phyloP scores from a whole-genome alignment of 2,113 vertebrate genomes.

The Odobenus rosmarus region DNA sequence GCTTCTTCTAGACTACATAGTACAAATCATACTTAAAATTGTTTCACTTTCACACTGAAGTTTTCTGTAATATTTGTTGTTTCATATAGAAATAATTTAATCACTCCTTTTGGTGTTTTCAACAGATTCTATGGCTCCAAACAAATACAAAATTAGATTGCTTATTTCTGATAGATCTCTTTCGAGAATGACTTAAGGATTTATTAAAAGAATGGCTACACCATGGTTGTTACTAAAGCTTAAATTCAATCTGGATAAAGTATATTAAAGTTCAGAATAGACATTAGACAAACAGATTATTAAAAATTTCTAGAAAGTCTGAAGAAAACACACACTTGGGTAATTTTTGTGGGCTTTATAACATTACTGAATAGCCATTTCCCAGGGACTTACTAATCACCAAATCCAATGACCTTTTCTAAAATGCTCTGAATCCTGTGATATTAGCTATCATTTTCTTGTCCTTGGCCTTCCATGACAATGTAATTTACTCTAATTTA shows the following conservation, averaged over 20 bases:
- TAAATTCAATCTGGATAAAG: constrained; percentile 14
- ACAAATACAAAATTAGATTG: constrained; percentile 53
- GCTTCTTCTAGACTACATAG: constrained; percentile 50
- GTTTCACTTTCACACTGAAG: constrained; percentile 14
- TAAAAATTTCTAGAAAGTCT: background rate
- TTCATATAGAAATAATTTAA: constrained; percentile 66
- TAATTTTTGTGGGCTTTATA: background rate
- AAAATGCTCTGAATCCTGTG: background rate
- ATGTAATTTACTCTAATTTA: background rate
- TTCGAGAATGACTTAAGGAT: constrained; percentile 41
- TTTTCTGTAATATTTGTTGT: constrained; percentile 52
- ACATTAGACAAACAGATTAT: background rate
- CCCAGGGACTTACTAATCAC: background rate
- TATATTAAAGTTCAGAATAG: constrained; percentile 44
- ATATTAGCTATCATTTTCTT: background rate
- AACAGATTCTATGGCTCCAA: constrained; percentile 17
- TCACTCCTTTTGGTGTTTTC: constrained; percentile 53
- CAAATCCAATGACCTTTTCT: background rate
- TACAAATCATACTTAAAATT: constrained; percentile 52
- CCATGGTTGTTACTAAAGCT: background rate
- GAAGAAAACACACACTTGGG: background rate
- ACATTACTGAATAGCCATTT: background rate
- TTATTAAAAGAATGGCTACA: constrained; percentile 48
- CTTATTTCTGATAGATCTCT: constrained; percentile 36
- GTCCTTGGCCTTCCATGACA: background rate